Percentiles rank a stretch among this genome's conserved stretches.
phyloP scores from a whole-genome alignment of 1,140 invertebrate species.

The Neomicropteryx cornuta region DNA sequence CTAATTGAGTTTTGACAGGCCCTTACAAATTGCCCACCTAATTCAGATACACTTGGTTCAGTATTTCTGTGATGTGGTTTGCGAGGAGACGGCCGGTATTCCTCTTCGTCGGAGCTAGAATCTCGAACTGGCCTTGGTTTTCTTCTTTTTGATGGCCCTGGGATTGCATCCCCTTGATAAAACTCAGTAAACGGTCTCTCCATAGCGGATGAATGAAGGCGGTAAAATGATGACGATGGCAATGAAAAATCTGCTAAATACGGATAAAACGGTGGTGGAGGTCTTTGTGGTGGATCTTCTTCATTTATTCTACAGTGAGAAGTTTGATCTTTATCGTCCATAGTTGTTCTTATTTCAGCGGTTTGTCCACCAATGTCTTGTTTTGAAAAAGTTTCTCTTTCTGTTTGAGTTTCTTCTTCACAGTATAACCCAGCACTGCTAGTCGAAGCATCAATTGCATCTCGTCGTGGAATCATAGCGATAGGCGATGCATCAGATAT shows the following conservation, averaged over 20 bases:
- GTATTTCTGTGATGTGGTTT: slow-evolving; percentile 27
- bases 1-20: slow-evolving; percentile 51
- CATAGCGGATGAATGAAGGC: slow-evolving; percentile 25
- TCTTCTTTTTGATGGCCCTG: slow-evolving; percentile 24
- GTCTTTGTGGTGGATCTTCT: slow-evolving; percentile 39
- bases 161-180: slow-evolving; percentile 23
- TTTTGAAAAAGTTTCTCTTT: no score
- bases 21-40: slow-evolving; percentile 50
- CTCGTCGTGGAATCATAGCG: slow-evolving; percentile 5
- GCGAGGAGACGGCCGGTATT: slow-evolving; percentile 29
- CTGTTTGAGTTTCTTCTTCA: no score
- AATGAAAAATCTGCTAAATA: slow-evolving; percentile 40
- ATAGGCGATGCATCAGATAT: slow-evolving; percentile 15
- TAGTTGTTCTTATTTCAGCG: no score
- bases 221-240: slow-evolving; percentile 29
- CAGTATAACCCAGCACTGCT: slow-evolving; percentile 1
- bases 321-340: no score
- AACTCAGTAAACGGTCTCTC: slow-evolving; percentile 27
- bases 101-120: slow-evolving; percentile 39
- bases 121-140: slow-evolving; percentile 30
- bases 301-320: slow-evolving; percentile 1
- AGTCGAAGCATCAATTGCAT: neutral
- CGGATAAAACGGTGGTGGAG: slow-evolving; percentile 43
- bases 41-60: slow-evolving; percentile 47
- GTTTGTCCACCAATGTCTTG: no score